Percentiles rank a stretch among this genome's conserved stretches.
phyloP scores from a whole-genome alignment of 2,888 invertebrate species.

The Athrips mouffetella region DNA sequence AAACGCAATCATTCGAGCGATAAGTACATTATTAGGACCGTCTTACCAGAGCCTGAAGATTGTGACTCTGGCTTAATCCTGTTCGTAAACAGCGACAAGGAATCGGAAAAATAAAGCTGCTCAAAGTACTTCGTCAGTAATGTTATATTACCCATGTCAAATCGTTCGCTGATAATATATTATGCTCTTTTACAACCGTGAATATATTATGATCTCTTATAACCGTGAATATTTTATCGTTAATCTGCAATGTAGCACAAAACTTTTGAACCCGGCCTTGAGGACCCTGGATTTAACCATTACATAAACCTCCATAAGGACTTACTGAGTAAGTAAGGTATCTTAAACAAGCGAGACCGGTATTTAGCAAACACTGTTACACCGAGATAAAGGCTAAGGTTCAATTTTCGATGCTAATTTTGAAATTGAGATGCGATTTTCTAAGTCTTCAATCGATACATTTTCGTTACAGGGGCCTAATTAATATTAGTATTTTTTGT shows the following conservation, averaged over 20 bases:
- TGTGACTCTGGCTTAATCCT: constrained; percentile 2
- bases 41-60: constrained; percentile 7
- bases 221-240: background rate
- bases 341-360: background rate
- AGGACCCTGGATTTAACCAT: constrained; percentile 12
- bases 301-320: constrained; percentile 10
- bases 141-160: too few species aligned
- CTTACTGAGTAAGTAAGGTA: constrained; percentile 9
- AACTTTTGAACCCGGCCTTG: constrained; percentile 3
- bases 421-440: too few species aligned
- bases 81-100: background rate
- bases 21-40: constrained; percentile 28
- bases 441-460: too few species aligned
- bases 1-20: constrained; percentile 49
- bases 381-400: background rate
- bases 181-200: background rate
- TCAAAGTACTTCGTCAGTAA: too few species aligned
- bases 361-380: constrained; percentile 2
- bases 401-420: too few species aligned
- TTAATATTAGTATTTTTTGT: too few species aligned
- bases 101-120: too few species aligned
- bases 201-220: background rate
- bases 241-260: constrained; percentile 4
- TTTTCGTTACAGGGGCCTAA: too few species aligned
- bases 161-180: background rate